These are phyloP conservation scores for Brachyopa scutellaris DNA, from an alignment of 2,888 invertebrate species.

Conservation along the genomic window DNA sequence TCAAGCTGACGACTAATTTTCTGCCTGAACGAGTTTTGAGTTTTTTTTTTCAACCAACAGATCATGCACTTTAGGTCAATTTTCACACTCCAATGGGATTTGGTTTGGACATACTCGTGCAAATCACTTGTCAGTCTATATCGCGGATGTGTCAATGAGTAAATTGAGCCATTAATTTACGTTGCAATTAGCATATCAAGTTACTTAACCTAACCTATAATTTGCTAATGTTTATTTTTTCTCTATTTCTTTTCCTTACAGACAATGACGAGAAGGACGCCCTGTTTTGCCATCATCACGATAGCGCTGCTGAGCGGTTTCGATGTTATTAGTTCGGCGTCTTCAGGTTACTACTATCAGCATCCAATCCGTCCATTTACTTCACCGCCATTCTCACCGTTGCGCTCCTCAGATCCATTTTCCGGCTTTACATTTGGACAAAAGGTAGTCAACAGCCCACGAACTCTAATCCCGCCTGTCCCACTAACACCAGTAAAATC, in stretches of 20 bases:
- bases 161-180: constrained; percentile 45
- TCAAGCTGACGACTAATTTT: constrained; percentile 41
- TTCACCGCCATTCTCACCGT: constrained; percentile 57
- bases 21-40: constrained; percentile 23
- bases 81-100: constrained; percentile 32
- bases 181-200: background rate
- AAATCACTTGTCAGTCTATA: constrained; percentile 17
- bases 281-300: constrained; percentile 9
- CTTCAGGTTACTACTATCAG: constrained; percentile 77
- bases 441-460: constrained; percentile 72
- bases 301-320: constrained; percentile 30
- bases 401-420: constrained; percentile 48
- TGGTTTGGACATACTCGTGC: constrained; percentile 21
- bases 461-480: constrained; percentile 77
- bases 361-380: constrained; percentile 73
- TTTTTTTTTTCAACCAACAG: background rate
- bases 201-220: too few relatives aligned
- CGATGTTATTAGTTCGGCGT: constrained; percentile 22
- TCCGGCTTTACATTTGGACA: constrained; percentile 25
- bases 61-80: constrained; percentile 44
- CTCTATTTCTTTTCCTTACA: constrained; percentile 42
- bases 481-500: constrained; percentile 71
- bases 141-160: constrained; percentile 26
- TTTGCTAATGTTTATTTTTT: background rate
- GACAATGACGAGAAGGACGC: constrained; percentile 44